Evolutionary conservation across 2,888 invertebrate genomes (phyloP), one percentile per base, ranked within the genome.

Genomic region (Tribolium freemani): DNA sequence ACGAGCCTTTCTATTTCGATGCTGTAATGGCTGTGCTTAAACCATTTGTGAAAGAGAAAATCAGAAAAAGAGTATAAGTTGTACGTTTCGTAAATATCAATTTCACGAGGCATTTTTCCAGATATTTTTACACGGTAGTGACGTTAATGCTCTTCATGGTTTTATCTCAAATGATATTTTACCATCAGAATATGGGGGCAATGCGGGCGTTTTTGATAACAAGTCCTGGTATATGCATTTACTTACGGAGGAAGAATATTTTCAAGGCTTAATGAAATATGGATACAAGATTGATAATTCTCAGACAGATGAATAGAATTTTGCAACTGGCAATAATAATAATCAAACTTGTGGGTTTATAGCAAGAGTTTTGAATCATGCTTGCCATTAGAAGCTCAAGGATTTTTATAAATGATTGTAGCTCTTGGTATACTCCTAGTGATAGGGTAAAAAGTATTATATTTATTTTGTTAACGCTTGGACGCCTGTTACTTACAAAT

Each of bases 11-110:
- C 75, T 88, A 87, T 77, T 88, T 88, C 66, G 86, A 86, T 63
- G 86, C 86, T 9, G 81, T 86, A 10, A 85, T 86, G 94, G 88
- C 91, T 72, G 91, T 95, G 86, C 93, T 95, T 87, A 95, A 94
- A 86, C 95, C 94, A 5, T 93, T 95, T 83, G 90, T 95, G 76
- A 90, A 91, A 78, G 93, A 94, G 79, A 95, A 95, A 85, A 89
- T 95, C 30, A 91, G 91, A 85, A 92, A 88, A 81, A 90, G 94
- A 87, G 93, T 94, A 84, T 89, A 91, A 88, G 8, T 56, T 38
- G 13, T 38, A 16, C 0, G 20, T 3, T 44, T 1, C 9, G 1
- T 0, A n/a, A 45, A 3, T 11, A 11, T 4, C 5, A 2, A 10
- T 2, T 9, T 21, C 16, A 21, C 8, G 46, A 54, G 10, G 46